Conservation (phyloP, 2,113 vertebrate species). For the Lethenteron camtschaticum region DNA sequence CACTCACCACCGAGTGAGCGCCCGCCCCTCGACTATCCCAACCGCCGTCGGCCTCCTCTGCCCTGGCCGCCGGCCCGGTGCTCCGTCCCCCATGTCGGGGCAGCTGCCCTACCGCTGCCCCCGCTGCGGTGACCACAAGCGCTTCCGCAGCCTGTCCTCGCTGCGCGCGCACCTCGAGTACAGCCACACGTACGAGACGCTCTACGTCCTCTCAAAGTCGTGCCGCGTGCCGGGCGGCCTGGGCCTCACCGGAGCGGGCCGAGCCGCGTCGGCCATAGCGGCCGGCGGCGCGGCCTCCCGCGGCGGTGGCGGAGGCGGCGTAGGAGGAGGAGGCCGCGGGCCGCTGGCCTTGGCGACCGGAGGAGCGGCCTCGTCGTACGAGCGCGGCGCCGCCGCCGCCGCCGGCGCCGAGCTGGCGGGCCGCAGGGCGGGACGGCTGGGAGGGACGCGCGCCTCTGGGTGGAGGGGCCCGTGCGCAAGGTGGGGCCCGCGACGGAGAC, state of each 20-base stretch:
- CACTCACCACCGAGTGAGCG: no score
- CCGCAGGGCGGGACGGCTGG: conserved; percentile 23
- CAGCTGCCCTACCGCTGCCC: conserved; percentile 78
- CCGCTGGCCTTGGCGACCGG: no score
- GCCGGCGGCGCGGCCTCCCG: conserved; percentile 44
- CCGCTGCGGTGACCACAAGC: conserved; percentile 94
- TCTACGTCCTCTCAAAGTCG: conserved; percentile 92
- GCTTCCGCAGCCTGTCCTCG: conserved; percentile 89
- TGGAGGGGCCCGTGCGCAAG: no score
- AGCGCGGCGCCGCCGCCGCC: conserved; percentile 38
- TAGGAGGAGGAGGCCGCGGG: no score
- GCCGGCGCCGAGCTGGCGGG: conserved; percentile 34
- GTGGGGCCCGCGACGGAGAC: no score
- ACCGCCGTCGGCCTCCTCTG: no score
- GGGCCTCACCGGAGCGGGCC: conserved; percentile 53
- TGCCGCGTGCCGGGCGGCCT: conserved; percentile 41
- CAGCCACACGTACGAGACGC: conserved; percentile 97
- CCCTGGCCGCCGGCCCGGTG: no score
- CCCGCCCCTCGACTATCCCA: no score
- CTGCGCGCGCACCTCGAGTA: conserved; percentile 87
- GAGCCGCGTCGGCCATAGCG: conserved; percentile 36
- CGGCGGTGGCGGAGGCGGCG: conserved; percentile 17
- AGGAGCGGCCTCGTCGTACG: no score
- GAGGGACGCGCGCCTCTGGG: conserved; percentile 49
- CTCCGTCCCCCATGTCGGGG: no score